Conservation (phyloP, 2,113 vertebrate genomes). For the Picathartes gymnocephalus region DNA sequence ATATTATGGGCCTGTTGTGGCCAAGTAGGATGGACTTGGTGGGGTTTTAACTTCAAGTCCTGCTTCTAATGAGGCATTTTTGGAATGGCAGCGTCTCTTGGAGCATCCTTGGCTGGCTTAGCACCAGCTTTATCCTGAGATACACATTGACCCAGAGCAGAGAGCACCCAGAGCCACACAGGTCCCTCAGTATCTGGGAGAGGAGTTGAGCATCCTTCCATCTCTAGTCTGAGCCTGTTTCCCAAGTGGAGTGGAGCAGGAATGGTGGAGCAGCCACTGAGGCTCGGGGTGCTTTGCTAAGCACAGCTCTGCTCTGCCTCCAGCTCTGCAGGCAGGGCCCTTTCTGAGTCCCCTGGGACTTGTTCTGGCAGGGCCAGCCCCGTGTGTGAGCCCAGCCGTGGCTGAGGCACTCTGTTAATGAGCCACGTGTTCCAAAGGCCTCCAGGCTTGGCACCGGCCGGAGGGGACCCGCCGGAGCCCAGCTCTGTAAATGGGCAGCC, state of each 20-base stretch:
- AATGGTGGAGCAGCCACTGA: not conserved
- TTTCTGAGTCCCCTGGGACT: not conserved
- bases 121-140: not conserved
- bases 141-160: not conserved
- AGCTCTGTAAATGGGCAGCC: not conserved
- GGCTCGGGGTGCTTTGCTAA: not conserved
- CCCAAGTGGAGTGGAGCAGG: not conserved
- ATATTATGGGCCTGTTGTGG: accelerated
- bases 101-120: not conserved
- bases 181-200: not conserved
- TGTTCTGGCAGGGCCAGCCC: not conserved
- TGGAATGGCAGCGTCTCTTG: not conserved
- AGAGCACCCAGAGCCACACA: accelerated
- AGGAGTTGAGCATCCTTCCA: not conserved
- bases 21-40: not conserved
- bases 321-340: not conserved
- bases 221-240: not conserved
- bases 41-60: not conserved
- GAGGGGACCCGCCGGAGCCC: not conserved
- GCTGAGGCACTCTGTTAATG: not conserved
- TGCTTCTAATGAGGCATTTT: not conserved
- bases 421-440: not conserved
- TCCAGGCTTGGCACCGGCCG: not conserved
- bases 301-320: not conserved
- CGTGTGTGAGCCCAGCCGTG: not conserved